Evolutionary conservation across 2,888 invertebrate species (phyloP).

Genomic region (Macrosoma leucophasiata): DNA sequence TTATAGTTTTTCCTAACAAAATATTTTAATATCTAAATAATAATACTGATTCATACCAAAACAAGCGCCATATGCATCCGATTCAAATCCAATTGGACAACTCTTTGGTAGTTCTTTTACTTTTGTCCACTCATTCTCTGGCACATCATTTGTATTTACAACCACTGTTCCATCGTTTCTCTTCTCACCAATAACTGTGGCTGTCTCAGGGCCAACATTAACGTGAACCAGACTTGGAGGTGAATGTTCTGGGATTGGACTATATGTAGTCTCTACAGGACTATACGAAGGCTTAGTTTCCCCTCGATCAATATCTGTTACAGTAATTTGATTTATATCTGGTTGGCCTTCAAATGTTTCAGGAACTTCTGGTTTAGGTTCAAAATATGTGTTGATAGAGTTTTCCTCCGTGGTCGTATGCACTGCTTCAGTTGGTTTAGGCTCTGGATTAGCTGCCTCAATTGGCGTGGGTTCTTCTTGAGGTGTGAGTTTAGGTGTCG

Average conservation of each 20-base stretch:
- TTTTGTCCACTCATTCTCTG: slow-evolving; percentile 49
- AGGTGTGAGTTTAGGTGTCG: slow-evolving; percentile 15
- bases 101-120: slow-evolving; percentile 37
- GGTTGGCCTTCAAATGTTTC: no score
- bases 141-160: slow-evolving; percentile 42
- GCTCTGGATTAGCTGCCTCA: slow-evolving; percentile 15
- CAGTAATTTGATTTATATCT: no score
- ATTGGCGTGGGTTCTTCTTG: slow-evolving; percentile 20
- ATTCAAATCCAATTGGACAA: slow-evolving; percentile 71
- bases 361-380: slow-evolving; percentile 15
- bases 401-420: slow-evolving; percentile 7
- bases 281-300: no score
- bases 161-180: slow-evolving; percentile 42
- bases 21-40: not conserved
- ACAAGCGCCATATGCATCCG: slow-evolving; percentile 74
- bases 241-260: slow-evolving; percentile 26
- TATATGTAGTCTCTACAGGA: slow-evolving; percentile 32
- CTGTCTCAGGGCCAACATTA: slow-evolving; percentile 37
- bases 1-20: not conserved
- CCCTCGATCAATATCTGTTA: no score
- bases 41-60: slow-evolving; percentile 62
- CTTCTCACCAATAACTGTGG: slow-evolving; percentile 35
- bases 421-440: slow-evolving; percentile 9
- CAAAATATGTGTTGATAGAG: slow-evolving; percentile 17
- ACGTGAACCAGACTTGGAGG: slow-evolving; percentile 39